Evolutionary conservation across 2,888 invertebrate genomes (phyloP), one percentile per base, ranked within the genome.

Genomic region (Aphodius sticticus): DNA sequence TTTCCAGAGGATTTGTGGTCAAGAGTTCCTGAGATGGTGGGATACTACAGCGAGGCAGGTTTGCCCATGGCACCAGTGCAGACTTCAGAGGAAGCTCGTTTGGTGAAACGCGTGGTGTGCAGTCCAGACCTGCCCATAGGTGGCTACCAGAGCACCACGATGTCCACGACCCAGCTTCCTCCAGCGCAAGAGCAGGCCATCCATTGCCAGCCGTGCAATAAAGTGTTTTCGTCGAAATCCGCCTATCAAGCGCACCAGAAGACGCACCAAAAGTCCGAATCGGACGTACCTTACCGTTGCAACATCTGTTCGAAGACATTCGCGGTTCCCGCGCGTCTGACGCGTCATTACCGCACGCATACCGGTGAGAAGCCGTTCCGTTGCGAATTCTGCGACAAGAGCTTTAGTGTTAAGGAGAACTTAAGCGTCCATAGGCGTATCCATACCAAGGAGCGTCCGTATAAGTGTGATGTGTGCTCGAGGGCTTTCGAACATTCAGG

Each of bases 381-480:
- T 88, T 97, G 97, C 89, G 97, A 97, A 88, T 96, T 95, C 89
- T 97, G 97, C 90, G 95, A 95, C 89, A 97, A 97, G 89, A 95
- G 96, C 86, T 97, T 97, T 90, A 96, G 96, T 87, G 97, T 97
- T 7, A 97, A 97, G 89, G 97, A 97, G 89, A 97, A 97, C 88
- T 91, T 97, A 80, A 96, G 96, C 90, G 97, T 97, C 14, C 97
- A 97, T 88, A 91, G 94, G 70, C 93, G 97, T 80, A 97, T 97
- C 83, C 97, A 97, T 89, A 97, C 97, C 80, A 97, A 97, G 89
- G 97, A 97, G 89, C 92, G 97, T 1, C 97, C 97, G 0, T 97
- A 97, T 90, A 95, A 96, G 86, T 97, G 97, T 87, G 94, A 95
- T 82, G 96, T 96, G 3, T 97, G 97, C 88, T 95, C 94, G 12